Evolutionary conservation across 2,797 vertebrate species (phyloP), one percentile per base, ranked within the genome.

Genomic region (Channallabes apus): DNA sequence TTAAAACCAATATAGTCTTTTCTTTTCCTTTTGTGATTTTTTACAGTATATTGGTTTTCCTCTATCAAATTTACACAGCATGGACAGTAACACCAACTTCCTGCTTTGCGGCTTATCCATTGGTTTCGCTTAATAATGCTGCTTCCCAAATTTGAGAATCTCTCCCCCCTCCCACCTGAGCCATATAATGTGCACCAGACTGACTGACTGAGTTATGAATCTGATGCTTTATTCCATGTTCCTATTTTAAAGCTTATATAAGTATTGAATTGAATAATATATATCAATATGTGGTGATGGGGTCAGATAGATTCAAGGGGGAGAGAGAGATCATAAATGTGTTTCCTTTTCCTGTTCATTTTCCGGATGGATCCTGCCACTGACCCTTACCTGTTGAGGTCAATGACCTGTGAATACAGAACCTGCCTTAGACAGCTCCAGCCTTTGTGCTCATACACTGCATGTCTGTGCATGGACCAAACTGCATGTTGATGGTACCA

Each of bases 181-280:
- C 88, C 93, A 89, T 95, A 91, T 93, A 94, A 95, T 94, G 88
- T 91, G 91, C 83, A 86, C 92, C 94, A 95, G 93, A 92, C 69
- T 54, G 11, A 85, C 54, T 58, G n/a, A 18, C n/a, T 27, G 29
- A 67, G 27, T 80, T 93, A 91, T 90, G 83, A 89, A 77, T 88
- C 86, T 15, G 61, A 14, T 84, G 59, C 41, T 61, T 83, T 76
- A 75, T 35, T 58, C 58, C 41, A 4, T 68, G 59, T 77, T 58
- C 14, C 35, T 38, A 65, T 84, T 67, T 27, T 38, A 38, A 56
- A 27, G 64, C 8, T 41, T 41, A 77, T 78, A 65, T 54, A 81
- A 67, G 5, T 54, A 54, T 2, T 15, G 17, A 41, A 64, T 54
- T 67, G 3, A 80, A 67, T 71, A 38, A 69, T 71, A 82, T 12